phyloP scores from a whole-genome alignment of 2,113 vertebrate species.

The Atlantisia rogersi region DNA sequence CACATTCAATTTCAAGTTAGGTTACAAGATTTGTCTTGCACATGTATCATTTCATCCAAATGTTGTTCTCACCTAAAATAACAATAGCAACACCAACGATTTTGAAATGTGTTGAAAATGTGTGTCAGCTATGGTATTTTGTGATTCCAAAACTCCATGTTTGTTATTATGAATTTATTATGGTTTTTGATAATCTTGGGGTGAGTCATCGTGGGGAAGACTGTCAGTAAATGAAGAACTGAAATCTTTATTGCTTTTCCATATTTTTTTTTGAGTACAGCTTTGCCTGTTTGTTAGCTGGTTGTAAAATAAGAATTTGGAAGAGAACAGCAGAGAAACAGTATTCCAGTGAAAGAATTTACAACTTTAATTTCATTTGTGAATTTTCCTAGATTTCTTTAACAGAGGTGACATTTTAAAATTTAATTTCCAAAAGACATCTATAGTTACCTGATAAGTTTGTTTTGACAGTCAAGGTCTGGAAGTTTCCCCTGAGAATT shows the following conservation, averaged over 20 bases:
- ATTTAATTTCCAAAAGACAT: background rate
- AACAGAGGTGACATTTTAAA: background rate
- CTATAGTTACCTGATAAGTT: background rate
- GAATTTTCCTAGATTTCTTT: background rate
- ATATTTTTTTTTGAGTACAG: slow-evolving; percentile 5
- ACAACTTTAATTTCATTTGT: background rate
- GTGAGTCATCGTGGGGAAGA: slow-evolving; percentile 34
- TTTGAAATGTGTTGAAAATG: background rate
- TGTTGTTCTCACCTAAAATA: background rate
- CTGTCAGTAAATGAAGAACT: slow-evolving; percentile 33
- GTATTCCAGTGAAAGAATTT: background rate
- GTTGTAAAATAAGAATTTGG: background rate
- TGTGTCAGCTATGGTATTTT: background rate
- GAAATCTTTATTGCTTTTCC: slow-evolving; percentile 38
- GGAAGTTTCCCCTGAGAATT: background rate
- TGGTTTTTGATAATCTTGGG: background rate
- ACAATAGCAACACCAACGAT: background rate
- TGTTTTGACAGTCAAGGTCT: background rate
- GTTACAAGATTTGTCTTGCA: background rate
- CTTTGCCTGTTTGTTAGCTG: background rate
- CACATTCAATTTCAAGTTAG: background rate
- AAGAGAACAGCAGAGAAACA: background rate
- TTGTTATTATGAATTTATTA: slow-evolving; percentile 29
- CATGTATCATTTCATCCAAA: background rate
- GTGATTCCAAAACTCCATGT: background rate